These are phyloP conservation scores for Channallabes apus DNA, from an alignment of 2,797 vertebrate genomes.

Conservation along the genomic window DNA sequence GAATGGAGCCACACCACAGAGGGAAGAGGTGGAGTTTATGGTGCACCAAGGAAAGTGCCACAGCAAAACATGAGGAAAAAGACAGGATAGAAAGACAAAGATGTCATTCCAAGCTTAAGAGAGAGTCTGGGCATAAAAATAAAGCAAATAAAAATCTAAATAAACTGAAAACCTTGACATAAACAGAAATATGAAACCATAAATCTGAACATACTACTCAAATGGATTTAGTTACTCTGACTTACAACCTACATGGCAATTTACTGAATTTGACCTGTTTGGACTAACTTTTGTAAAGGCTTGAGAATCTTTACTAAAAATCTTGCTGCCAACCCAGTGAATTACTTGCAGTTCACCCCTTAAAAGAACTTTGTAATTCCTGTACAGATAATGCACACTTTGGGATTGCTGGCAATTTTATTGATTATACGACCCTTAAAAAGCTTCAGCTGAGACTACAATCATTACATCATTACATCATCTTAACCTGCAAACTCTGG, in stretches of 20 bases:
- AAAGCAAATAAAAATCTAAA: slow-evolving; percentile 49
- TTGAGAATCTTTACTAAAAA: not conserved
- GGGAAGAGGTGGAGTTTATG: slow-evolving; percentile 65
- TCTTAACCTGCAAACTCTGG: too few species aligned
- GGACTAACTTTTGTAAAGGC: not conserved
- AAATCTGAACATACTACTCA: slow-evolving; percentile 50
- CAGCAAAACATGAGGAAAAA: slow-evolving; percentile 53
- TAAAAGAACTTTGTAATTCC: too few species aligned
- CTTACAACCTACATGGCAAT: not conserved
- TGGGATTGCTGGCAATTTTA: too few species aligned
- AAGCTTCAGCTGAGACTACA: too few species aligned
- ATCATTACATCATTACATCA: too few species aligned
- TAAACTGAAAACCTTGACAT: slow-evolving; percentile 55
- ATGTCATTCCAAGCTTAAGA: slow-evolving; percentile 52
- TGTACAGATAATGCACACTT: too few species aligned
- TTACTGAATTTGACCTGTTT: not conserved
- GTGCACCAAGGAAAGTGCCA: slow-evolving; percentile 68
- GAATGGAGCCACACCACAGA: slow-evolving; percentile 67
- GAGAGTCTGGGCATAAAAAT: slow-evolving; percentile 24
- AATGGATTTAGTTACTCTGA: not conserved
- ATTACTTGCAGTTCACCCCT: too few species aligned
- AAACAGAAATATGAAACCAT: slow-evolving; percentile 64
- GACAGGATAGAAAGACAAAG: slow-evolving; percentile 57
- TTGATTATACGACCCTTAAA: too few species aligned
- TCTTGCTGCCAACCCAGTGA: too few species aligned